Base-by-base conservation (phyloP, 2,888 invertebrate genomes). In the Ernsta delagoae region DNA sequence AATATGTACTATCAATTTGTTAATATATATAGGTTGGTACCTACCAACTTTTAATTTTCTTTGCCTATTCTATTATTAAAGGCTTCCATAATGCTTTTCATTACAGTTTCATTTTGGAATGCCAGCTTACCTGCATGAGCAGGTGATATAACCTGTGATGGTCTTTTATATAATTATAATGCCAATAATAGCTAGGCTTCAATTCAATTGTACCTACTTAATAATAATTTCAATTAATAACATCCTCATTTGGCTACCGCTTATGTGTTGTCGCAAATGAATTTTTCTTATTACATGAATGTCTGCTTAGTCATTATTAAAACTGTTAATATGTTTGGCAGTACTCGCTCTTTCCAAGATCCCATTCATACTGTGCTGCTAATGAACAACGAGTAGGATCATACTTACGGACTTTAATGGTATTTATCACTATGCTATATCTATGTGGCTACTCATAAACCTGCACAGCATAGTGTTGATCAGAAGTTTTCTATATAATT, bases 351-450 rank as follows among this genome's bases (percentile, higher is more conserved):
- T 93, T 84, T 83, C 93, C 93, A 74, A 87, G 93, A 86, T 83
- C 88, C 78, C 89, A 91, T 88, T 90, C 92, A 75, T 93, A 93
- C 87, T 88, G 87, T 77, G 92, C 92, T 65, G 92, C 92, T 83
- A 88, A 83, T 77, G 93, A 93, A 77, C 92, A 90, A 74, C 89
- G 90, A 68, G 87, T 93, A 85, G 92, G 92, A 83, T 89, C 91
- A 77, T 90, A 92, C 84, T 78, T 92, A 77, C 87, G 93, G 87
- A 91, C 87, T 70, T 77, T 90, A 76, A 92, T 89, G 93, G 94
- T 94, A 94, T 90, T 90, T 93, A 91, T 88, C 59, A 73, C 75
- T 62, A 65, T 73, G 69, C 67, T 65, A 59, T 66, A 57, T 48
- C 54, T 69, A 71, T 48, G 62, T 56, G n/a, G 56, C 53, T 62